phyloP scores from a whole-genome alignment of 2,797 vertebrate genomes.

The Lutjanus campechanus region DNA sequence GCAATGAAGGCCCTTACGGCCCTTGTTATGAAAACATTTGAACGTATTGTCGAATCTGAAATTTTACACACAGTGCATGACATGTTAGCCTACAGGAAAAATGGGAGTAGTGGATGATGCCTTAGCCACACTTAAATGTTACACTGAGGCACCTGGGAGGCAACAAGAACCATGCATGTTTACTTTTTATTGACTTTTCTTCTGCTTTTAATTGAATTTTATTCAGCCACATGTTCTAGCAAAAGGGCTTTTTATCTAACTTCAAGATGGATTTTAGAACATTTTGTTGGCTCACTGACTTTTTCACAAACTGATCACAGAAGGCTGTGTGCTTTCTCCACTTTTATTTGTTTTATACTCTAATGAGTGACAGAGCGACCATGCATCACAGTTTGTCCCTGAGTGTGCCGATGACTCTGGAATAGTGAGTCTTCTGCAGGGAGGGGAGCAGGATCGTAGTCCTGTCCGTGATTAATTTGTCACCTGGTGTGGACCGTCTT shows the following conservation, averaged over 20 bases:
- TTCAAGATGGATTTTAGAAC: background rate
- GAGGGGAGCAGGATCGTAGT: no score
- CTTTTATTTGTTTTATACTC: no score
- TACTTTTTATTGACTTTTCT: background rate
- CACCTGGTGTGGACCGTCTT: no score
- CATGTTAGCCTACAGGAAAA: background rate
- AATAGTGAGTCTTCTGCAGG: no score
- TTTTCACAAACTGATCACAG: background rate
- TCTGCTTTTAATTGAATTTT: background rate
- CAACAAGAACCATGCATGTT: background rate
- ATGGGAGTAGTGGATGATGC: background rate
- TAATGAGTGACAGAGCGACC: no score
- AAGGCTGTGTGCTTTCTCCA: no score
- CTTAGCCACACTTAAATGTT: no score
- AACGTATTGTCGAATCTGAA: background rate
- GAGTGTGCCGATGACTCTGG: no score
- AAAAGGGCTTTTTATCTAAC: background rate
- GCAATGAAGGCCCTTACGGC: background rate
- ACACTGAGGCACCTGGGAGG: background rate
- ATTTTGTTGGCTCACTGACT: background rate
- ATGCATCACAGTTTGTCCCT: no score
- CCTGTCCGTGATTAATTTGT: no score
- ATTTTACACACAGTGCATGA: no score
- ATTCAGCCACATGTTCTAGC: background rate
- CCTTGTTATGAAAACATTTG: background rate